Base-by-base conservation (phyloP, 2,888 invertebrate species). In the Thymelicus acteon region DNA sequence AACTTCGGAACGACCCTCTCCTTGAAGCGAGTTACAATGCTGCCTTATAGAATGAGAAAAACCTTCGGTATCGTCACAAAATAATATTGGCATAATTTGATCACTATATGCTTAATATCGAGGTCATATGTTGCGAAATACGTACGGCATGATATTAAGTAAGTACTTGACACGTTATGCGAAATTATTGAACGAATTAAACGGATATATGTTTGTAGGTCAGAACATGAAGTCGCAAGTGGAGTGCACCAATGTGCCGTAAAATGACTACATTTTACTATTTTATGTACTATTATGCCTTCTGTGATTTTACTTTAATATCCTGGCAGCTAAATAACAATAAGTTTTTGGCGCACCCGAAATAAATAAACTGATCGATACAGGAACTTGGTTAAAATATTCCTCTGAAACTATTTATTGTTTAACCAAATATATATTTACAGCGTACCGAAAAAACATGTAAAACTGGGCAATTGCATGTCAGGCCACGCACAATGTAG, bases 51-150 rank as follows among this genome's bases (percentile, higher is more conserved):
- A 62, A 62, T 49, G 8, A 8, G 49, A 54, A 54, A 24, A 13
- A 31, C 71, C 61, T 62, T 54, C 62, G 12, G 58, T 72, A 64
- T 60, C 65, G 63, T 58, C 64, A 61, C 44, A 61, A 61, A 58
- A 44, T 49, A 12, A 54, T 47, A 64, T 72, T 52, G 62, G 67
- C 72, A 72, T 19, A 62, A 71, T 74, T 72, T 73, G 63, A 63
- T 72, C 44, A 68, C 64, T 66, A 72, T 71, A 49, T 58, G 71
- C 49, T 58, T 52, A 54, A 64, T 39, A 77, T 73, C 72, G 72
- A 60, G 76, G 75, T 75, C 76, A 72, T 54, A 67, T 49, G 68
- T 76, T 77, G 76, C 76, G 73, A 77, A 72, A 75, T 71, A 31
- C 57, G 57, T 57, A 64, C 66, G 19, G 71, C 64, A 60, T 67